phyloP scores from a whole-genome alignment of 37 sponge, comb jelly and placozoan genomes.

The Eunapius fragilis region DNA sequence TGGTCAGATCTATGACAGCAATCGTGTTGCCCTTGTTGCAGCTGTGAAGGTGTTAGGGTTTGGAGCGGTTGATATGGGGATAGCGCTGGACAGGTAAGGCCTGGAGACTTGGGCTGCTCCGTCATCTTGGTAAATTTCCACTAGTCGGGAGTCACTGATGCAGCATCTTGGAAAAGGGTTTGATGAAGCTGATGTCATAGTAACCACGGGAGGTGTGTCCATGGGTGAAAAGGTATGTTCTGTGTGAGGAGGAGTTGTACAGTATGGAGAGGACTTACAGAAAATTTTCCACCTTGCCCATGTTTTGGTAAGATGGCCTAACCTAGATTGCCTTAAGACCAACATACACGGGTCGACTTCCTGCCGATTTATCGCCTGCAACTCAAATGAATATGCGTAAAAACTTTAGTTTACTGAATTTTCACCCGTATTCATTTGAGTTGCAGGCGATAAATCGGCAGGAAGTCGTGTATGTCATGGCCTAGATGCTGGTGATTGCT shows the following conservation, averaged over 20 bases:
- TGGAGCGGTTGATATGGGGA: slow-evolving; percentile 64
- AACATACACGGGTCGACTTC: too few species aligned
- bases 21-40: slow-evolving; percentile 70
- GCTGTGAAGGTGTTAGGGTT: slow-evolving; percentile 60
- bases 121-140: neutral
- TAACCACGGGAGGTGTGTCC: slow-evolving; percentile 97
- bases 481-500: too few species aligned
- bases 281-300: too few species aligned
- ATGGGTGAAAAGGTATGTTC: slow-evolving; percentile 93
- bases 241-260: neutral
- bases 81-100: slow-evolving; percentile 76
- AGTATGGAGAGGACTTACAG: neutral
- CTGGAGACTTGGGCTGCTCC: neutral
- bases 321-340: too few species aligned
- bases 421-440: too few species aligned
- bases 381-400: too few species aligned
- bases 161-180: slow-evolving; percentile 44
- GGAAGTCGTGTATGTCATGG: too few species aligned
- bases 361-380: too few species aligned
- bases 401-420: too few species aligned
- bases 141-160: slow-evolving; percentile 56
- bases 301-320: too few species aligned
- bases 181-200: slow-evolving; percentile 70
- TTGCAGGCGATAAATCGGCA: too few species aligned
- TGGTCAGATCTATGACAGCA: slow-evolving; percentile 89